Conservation (phyloP, 2,113 vertebrate species). For the Arizona elegans region DNA sequence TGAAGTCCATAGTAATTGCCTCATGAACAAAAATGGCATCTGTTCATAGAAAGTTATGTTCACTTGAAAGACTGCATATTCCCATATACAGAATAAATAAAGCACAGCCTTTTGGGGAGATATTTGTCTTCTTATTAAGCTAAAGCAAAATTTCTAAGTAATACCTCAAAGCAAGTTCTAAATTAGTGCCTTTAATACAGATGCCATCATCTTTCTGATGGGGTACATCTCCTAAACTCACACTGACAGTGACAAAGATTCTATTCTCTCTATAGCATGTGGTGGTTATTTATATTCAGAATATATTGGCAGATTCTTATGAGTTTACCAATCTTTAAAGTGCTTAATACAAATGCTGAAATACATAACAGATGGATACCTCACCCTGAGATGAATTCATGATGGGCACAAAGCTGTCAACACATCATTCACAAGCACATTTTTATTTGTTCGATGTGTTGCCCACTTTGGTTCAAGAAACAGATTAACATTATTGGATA, state of each 20-base stretch:
- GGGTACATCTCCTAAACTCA: background rate
- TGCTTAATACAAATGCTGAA: conserved; percentile 24
- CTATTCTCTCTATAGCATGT: conserved; percentile 48
- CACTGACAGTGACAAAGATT: conserved; percentile 19
- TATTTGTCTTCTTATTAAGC: conserved; percentile 21
- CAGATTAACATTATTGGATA: conserved; percentile 18
- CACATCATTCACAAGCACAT: conserved; percentile 10
- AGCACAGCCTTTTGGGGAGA: background rate
- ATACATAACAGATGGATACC: conserved; percentile 41
- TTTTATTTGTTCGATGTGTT: conserved; percentile 46
- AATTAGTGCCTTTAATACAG: conserved; percentile 3
- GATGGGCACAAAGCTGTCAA: conserved; percentile 19
- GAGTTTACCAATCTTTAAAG: conserved; percentile 33
- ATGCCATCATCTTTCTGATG: conserved; percentile 18
- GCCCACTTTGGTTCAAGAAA: conserved; percentile 19
- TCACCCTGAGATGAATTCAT: conserved; percentile 27
- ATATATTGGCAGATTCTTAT: conserved; percentile 28
- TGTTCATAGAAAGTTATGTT: background rate
- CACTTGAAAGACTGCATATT: background rate
- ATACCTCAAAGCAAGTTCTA: conserved; percentile 16
- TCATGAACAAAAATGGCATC: background rate
- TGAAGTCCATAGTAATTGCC: background rate
- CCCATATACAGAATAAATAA: background rate
- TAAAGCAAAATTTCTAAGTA: conserved; percentile 2
- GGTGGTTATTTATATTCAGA: conserved; percentile 27